Evolutionary conservation across 2,888 invertebrate species (phyloP).

Genomic region (Lasius platythorax): DNA sequence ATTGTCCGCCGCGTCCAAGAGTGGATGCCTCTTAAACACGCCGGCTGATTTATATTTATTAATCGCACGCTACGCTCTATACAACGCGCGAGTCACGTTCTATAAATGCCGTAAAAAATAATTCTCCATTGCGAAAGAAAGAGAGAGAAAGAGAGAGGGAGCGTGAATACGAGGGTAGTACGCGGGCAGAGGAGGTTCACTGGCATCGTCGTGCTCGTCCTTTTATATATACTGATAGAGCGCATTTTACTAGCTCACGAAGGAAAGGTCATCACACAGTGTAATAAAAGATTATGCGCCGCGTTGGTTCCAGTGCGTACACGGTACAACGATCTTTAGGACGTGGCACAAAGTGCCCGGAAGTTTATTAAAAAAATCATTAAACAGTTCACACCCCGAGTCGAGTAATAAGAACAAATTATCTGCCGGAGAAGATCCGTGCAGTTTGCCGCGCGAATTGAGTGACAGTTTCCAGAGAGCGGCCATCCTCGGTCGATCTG

Average conservation of each 20-base stretch:
- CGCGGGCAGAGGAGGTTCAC: slow-evolving; percentile 70
- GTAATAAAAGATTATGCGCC: slow-evolving; percentile 74
- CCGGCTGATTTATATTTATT: slow-evolving; percentile 46
- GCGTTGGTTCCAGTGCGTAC: slow-evolving; percentile 62
- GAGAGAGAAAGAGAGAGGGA: slow-evolving; percentile 14
- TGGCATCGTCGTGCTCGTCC: slow-evolving; percentile 66
- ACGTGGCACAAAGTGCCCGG: slow-evolving; percentile 64
- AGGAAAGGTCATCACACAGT: slow-evolving; percentile 73
- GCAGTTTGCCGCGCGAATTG: background rate
- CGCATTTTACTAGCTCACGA: slow-evolving; percentile 65
- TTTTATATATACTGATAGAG: slow-evolving; percentile 61
- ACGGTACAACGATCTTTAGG: slow-evolving; percentile 73
- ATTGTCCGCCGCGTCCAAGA: background rate
- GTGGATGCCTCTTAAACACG: background rate
- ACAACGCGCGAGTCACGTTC: slow-evolving; percentile 43
- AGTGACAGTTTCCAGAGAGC: background rate
- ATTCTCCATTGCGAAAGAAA: slow-evolving; percentile 21
- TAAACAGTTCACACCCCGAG: slow-evolving; percentile 66
- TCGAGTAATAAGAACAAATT: slow-evolving; percentile 66
- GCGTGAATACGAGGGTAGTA: slow-evolving; percentile 60
- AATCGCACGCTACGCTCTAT: slow-evolving; percentile 24
- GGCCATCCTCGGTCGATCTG: background rate
- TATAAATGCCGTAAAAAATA: slow-evolving; percentile 57
- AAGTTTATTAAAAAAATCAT: slow-evolving; percentile 73
- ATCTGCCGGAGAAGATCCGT: background rate